Percentiles rank a stretch among this genome's conserved stretches.
Conservation (phyloP, 2,113 vertebrate species). For the Lepidothrix coronata region DNA sequence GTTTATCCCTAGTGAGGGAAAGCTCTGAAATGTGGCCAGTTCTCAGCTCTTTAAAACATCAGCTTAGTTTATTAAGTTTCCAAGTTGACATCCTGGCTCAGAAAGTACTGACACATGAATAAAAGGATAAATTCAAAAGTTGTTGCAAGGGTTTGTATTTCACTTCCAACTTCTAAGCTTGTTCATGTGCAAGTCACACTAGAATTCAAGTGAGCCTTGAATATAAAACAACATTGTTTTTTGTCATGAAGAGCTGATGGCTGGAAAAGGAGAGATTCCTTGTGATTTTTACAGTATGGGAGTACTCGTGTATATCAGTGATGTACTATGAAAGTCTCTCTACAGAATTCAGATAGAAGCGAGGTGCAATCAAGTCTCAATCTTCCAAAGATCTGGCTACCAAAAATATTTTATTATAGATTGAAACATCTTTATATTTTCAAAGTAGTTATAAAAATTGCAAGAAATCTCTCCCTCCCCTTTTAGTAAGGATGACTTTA, state of each 20-base stretch:
- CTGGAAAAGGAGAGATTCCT: not conserved
- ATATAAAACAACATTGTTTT: not conserved
- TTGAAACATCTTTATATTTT: not conserved
- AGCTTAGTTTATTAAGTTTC: not conserved
- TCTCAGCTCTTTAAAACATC: constrained; percentile 8
- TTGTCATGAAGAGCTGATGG: not conserved
- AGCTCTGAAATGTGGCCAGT: not conserved
- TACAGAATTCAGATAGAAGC: not conserved
- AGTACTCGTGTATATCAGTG: not conserved
- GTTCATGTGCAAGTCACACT: not conserved
- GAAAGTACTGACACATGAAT: not conserved
- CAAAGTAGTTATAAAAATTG: not conserved
- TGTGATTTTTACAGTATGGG: not conserved
- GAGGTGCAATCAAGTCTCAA: not conserved
- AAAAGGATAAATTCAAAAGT: not conserved
- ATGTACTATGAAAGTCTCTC: not conserved
- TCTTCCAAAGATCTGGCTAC: not conserved
- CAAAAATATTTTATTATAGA: not conserved
- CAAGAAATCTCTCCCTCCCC: not conserved
- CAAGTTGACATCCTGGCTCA: not conserved
- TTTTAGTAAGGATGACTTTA: not conserved
- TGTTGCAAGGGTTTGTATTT: not conserved
- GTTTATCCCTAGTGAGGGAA: not conserved
- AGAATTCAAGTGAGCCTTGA: not conserved
- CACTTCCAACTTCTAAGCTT: not conserved